These are phyloP conservation scores for Coelogynopora nodosa DNA, from an alignment of 2,888 invertebrate genomes.

Conservation along the genomic window DNA sequence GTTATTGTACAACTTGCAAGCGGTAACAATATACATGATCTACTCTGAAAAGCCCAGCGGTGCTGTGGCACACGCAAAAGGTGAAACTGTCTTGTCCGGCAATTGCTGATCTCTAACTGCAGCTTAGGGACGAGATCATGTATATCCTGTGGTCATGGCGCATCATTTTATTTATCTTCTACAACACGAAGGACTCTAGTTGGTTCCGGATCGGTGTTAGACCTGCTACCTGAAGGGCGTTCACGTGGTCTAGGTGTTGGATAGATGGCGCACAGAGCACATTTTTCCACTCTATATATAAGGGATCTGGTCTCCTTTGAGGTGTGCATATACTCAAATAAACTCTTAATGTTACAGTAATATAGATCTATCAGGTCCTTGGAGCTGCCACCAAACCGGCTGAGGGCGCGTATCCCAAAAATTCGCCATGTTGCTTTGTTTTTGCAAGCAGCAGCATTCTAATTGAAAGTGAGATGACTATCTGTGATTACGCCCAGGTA, in stretches of 20 bases:
- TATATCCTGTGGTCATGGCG: background rate
- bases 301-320: background rate
- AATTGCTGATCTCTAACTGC: background rate
- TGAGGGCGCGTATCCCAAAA: background rate
- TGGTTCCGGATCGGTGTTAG: background rate
- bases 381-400: slow-evolving; percentile 3
- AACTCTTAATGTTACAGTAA: background rate
- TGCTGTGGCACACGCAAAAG: background rate
- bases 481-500: slow-evolving; percentile 15
- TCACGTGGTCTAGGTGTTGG: background rate
- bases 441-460: background rate
- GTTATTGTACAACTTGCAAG: background rate
- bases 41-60: background rate
- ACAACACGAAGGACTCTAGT: background rate
- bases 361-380: background rate
- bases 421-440: background rate
- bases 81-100: background rate
- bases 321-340: background rate
- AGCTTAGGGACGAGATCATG: background rate
- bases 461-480: background rate
- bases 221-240: too few relatives aligned
- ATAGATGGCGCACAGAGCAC: background rate
- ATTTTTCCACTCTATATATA: background rate
- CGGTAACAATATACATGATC: background rate
- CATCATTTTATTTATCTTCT: background rate